phyloP scores from a whole-genome alignment of 2,888 invertebrate species.

The Gandaritis pyraliata region DNA sequence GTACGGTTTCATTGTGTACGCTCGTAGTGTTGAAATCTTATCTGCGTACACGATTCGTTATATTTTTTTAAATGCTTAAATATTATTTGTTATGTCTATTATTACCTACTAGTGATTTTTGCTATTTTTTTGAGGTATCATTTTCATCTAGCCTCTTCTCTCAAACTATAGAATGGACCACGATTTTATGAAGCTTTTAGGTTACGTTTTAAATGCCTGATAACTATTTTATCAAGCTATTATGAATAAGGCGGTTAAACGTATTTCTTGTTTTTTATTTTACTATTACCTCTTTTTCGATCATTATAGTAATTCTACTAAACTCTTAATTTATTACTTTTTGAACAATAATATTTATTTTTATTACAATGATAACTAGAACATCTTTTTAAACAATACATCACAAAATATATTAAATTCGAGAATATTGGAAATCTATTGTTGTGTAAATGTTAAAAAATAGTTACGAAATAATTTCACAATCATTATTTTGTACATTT shows the following conservation, averaged over 20 bases:
- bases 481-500: conserved; percentile 46
- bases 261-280: not conserved
- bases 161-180: no score
- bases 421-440: conserved; percentile 28
- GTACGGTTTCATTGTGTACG: no score
- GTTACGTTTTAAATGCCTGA: not conserved
- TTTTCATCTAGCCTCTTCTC: no score
- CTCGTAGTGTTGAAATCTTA: no score
- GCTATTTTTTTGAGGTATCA: no score
- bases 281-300: no score
- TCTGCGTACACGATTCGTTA: no score
- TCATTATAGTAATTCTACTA: not conserved
- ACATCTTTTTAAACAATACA: not conserved
- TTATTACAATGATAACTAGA: not conserved
- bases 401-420: conserved; percentile 16
- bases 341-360: not conserved
- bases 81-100: no score
- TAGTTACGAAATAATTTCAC: conserved; percentile 35
- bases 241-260: conserved; percentile 2
- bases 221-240: conserved; percentile 1
- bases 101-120: no score
- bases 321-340: not conserved
- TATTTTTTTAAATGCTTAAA: no score
- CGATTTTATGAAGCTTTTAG: no score
- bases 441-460: conserved; percentile 44